A percentile compares a stretch with the other conserved stretches of the same genome.
Evolutionary conservation across 2,888 invertebrate genomes (phyloP).

Genomic region (Morpho helenor): DNA sequence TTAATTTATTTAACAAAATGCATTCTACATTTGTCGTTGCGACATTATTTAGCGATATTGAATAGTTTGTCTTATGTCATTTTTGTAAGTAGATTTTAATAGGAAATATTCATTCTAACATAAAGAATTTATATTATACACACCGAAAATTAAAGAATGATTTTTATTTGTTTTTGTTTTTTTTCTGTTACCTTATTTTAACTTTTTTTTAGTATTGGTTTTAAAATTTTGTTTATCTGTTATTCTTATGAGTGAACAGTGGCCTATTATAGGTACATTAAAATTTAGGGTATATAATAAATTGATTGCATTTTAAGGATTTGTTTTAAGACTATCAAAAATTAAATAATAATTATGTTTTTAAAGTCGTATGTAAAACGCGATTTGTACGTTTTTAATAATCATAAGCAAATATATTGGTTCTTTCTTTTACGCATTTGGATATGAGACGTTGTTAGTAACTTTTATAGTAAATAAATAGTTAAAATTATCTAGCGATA

Average conservation of each 20-base stretch:
- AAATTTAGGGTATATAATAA: conserved; percentile 6
- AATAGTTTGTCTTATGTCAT: conserved; percentile 58
- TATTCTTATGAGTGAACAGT: not conserved
- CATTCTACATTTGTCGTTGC: conserved; percentile 64
- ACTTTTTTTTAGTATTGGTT: conserved; percentile 30
- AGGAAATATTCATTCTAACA: conserved; percentile 61
- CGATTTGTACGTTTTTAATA: not conserved
- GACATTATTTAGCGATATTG: conserved; percentile 48
- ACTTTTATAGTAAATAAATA: conserved; percentile 31
- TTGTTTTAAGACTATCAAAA: conserved; percentile 50
- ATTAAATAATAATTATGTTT: not conserved
- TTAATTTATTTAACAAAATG: conserved; percentile 52
- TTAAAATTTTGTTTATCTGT: not conserved
- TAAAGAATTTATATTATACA: conserved; percentile 68
- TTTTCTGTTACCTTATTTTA: conserved; percentile 40
- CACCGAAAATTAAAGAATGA: conserved; percentile 71
- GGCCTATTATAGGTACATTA: conserved; percentile 27
- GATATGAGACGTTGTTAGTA: conserved; percentile 45
- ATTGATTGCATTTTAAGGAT: conserved; percentile 43
- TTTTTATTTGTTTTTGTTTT: conserved; percentile 54
- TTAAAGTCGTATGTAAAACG: not conserved
- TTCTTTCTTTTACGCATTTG: conserved; percentile 26
- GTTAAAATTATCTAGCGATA: conserved; percentile 24
- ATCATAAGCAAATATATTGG: not conserved
- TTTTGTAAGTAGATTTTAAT: conserved; percentile 68